phyloP scores from a whole-genome alignment of 2,888 invertebrate genomes.

The Dryococelus australis region DNA sequence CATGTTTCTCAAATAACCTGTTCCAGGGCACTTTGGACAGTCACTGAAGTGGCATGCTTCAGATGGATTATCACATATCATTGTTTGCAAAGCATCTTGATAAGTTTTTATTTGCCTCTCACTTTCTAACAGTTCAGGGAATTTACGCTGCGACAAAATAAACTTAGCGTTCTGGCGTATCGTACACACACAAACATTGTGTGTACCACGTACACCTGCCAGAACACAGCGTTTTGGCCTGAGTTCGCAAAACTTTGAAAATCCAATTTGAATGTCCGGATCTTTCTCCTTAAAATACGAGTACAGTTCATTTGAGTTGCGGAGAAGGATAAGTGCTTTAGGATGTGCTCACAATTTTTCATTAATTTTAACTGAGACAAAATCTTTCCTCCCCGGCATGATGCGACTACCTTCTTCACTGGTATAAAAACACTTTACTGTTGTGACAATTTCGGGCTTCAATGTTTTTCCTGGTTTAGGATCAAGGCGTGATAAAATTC shows the following conservation, averaged over 20 bases:
- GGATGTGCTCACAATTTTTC: not conserved
- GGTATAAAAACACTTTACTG: not conserved
- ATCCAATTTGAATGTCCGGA: too few species aligned
- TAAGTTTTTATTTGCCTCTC: too few species aligned
- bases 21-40: not conserved
- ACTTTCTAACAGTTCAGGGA: too few species aligned
- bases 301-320: not conserved
- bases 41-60: not conserved
- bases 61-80: not conserved
- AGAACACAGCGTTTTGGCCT: not conserved
- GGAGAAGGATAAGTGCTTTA: too few species aligned
- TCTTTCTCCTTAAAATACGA: too few species aligned
- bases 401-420: not conserved
- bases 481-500: not conserved
- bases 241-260: too few species aligned
- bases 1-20: not conserved
- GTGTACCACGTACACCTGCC: not conserved
- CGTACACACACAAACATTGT: too few species aligned
- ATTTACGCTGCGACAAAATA: not conserved
- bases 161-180: not conserved
- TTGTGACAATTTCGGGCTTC: not conserved
- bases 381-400: not conserved
- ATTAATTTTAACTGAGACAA: not conserved
- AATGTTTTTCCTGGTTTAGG: not conserved
- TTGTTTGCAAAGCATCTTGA: too few species aligned